Base-by-base conservation (phyloP, 1,140 invertebrate species). In the Bombus superbus region DNA sequence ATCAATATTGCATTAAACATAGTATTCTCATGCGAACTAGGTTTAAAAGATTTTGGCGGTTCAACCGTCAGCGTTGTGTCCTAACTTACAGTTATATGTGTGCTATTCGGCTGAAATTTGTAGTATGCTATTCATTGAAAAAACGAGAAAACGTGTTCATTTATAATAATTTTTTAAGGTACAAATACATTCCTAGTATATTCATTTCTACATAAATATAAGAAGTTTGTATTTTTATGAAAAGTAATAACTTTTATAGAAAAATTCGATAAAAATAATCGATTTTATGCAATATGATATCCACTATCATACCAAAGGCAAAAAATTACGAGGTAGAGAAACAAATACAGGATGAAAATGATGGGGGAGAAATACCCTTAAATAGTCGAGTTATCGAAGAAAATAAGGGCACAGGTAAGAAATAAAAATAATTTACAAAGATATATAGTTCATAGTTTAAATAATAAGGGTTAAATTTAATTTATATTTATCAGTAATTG, bases 31-130 rank as follows among this genome's bases (percentile, higher is more conserved):
- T 85, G 71, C 68, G 28, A 85, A 85, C 22, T 11, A 9, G 79
- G 44, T 35, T 81, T 81, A 10, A 66, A 40, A 64, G 15, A 81
- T 85, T 85, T 85, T 85, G 78, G 78, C 83, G 83, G 83, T 85
- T 68, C 38, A 57, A 74, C 38, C 35, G 32, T 40, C 8, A 38
- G 78, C 42, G 10, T 81, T 32, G 47, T 69, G 47, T 5, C 28
- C 38, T 62, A 13, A 62, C 28, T 40, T 32, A 42, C 47, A 13
- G 32, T 59, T 84, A 38, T 15, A 3, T 79, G 32, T 18, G 35
- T 69, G 32, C 47, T 81, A 68, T 62, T 42, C n/a, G 68, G 69
- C 38, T 42, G 40, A 68, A 68, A 11, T 68, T 38, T 68, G 18
- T 68, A 22, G 22, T 25, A 38, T 18, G 0, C 11, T 80, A 40